Conservation (phyloP, 2,797 vertebrate species). For the Sebastes variabilis region DNA sequence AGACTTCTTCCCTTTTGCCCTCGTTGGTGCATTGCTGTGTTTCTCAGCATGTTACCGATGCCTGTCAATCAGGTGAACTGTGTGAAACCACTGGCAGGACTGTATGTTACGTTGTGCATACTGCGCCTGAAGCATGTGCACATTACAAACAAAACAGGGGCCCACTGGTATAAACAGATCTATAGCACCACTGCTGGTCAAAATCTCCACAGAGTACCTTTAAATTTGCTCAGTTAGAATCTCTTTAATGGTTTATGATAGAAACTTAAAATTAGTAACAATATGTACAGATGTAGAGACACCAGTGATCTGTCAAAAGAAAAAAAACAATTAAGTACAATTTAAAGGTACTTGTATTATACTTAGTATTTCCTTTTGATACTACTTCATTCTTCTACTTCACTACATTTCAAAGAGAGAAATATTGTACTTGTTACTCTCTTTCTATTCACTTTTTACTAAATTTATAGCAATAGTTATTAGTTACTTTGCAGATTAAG, state of each 20-base stretch:
- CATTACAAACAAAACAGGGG: background rate
- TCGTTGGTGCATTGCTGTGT: background rate
- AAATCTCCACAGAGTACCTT: background rate
- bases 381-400: no score
- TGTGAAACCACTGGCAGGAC: background rate
- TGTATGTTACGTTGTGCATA: background rate
- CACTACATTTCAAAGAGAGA: no score
- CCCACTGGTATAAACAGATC: background rate
- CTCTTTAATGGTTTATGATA: background rate
- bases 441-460: background rate
- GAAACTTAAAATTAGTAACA: background rate
- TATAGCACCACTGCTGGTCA: background rate
- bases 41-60: background rate
- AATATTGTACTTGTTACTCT: no score
- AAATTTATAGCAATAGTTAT: background rate
- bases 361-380: background rate
- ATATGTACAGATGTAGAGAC: background rate
- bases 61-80: background rate
- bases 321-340: background rate
- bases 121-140: background rate
- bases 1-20: background rate
- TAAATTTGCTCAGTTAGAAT: background rate
- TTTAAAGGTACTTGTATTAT: background rate
- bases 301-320: background rate
- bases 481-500: background rate